Base-by-base conservation (phyloP, 2,888 invertebrate species). In the Sussaba pulchella region DNA sequence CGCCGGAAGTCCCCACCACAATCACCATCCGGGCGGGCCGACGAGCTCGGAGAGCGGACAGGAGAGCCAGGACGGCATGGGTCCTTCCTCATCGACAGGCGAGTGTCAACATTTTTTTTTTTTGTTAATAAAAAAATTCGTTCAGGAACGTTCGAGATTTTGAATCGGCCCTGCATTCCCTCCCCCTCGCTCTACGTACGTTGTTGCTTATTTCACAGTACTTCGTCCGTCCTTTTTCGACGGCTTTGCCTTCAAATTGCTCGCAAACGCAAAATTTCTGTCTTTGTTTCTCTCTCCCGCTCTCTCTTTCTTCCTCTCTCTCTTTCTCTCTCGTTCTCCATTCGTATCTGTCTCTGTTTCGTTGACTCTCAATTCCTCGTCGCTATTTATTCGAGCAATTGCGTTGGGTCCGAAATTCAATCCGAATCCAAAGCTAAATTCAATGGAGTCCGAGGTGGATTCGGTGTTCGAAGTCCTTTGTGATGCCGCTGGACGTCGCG, bases 1-100 rank as follows among this genome's bases (percentile, higher is more conserved):
- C 83, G 82, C 84, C 81, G 89, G 90, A 85, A 88, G 89, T 85
- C 90, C 91, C 31, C 91, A 89, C 86, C 91, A 89, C 85, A 90
- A 88, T 82, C 91, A 90, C 84, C 91, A 89, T 82, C 91, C 88
- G 82, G 79, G 91, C 50, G 91, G 92, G 63, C 92, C 92, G 36
- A 88, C 91, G 82, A 91, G 91, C 82, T 91, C 92, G 41, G 91
- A 91, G 84, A 91, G 92, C 73, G 91, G 92, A 78, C 91, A 92
- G 74, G 92, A 91, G 80, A 91, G 92, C 71, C 91, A 92, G 83
- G 91, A 92, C 83, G 89, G 90, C 36, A 91, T 91, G 89, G 90
- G 91, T 26, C 90, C 90, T 59, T 88, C 90, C 24, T 90, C 91
- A 5, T 88, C 91, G 69, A 83, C 88, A 81, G 89, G 91, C 89